phyloP scores from a whole-genome alignment of 1,140 invertebrate genomes.

The Popillia japonica region DNA sequence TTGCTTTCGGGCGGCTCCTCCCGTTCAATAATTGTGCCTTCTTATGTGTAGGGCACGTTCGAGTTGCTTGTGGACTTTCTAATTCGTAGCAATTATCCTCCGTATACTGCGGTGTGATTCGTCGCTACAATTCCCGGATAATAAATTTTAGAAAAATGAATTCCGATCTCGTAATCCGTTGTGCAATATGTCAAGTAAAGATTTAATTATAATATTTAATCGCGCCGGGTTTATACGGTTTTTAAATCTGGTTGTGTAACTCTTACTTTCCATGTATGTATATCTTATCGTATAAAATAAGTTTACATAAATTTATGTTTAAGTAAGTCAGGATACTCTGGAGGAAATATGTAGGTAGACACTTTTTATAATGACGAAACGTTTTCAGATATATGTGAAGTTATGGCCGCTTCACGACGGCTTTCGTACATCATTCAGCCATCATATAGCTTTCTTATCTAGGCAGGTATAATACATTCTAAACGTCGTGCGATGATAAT shows the following conservation, averaged over 20 bases:
- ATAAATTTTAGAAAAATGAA: constrained; percentile 9
- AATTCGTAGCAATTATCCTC: not conserved
- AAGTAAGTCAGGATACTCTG: not conserved
- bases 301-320: constrained; percentile 11
- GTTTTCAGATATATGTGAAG: no score
- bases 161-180: not conserved
- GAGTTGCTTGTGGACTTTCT: not conserved
- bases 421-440: no score
- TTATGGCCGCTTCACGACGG: no score
- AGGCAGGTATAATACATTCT: no score
- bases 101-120: not conserved
- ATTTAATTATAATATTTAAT: not conserved
- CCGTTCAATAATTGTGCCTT: not conserved
- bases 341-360: not conserved
- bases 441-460: no score
- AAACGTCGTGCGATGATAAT: no score
- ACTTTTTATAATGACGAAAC: no score
- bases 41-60: not conserved
- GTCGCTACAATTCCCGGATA: not conserved
- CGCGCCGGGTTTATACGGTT: not conserved
- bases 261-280: not conserved
- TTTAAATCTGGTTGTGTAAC: not conserved
- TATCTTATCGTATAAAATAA: not conserved
- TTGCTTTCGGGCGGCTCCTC: not conserved
- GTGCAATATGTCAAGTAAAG: constrained; percentile 5